Evolutionary conservation across 2,888 invertebrate genomes (phyloP), one percentile per base, ranked within the genome.

Genomic region (Kryphioiulus occultus): DNA sequence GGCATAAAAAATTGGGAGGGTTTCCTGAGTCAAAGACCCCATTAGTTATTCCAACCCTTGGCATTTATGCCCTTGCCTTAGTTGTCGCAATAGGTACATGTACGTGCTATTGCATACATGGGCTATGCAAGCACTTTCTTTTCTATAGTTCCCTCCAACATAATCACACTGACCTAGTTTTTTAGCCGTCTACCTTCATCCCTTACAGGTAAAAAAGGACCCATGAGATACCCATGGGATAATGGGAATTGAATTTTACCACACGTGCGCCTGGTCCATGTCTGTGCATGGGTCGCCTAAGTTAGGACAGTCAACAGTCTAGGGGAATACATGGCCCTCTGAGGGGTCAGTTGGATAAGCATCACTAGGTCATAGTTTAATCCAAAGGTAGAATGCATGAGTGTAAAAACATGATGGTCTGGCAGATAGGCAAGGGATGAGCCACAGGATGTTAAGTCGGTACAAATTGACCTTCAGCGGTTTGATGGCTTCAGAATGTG

Each of bases 141-240:
- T 78, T 78, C 78, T 78, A 78, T 30, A 78, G 78, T 26, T 78
- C 78, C 78, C 78, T 30, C 26, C 78, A 78, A 4, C 30, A 30
- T 78, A 78, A 78, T 78, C 78, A 30, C 78, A 78, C 78, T 78
- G 78, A 78, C 78, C 78, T 78, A 78, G 78, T 78, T 78, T 78
- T 30, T 30, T 68, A 22, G 78, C 78, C 0, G 78, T 78, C 78
- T 78, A 26, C 30, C 78, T 30, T 26, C 78, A 9, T 78, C 30
- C 22, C 30, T 78, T 78, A 19, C 9, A 30, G 30, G 78, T 78
- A 78, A 30, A 78, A 78, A 30, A n/a, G n/a, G 44, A 1, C 26
- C 78, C 26, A n/a, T 59, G 59, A n/a, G 19, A 59, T 59, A 22
- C 59, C n/a, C 59, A 26, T 68, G 68, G 68, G 22, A 68, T 68